These are phyloP conservation scores for Pseudobourletiella spinata DNA, from an alignment of 1,140 invertebrate genomes.

Conservation along the genomic window DNA sequence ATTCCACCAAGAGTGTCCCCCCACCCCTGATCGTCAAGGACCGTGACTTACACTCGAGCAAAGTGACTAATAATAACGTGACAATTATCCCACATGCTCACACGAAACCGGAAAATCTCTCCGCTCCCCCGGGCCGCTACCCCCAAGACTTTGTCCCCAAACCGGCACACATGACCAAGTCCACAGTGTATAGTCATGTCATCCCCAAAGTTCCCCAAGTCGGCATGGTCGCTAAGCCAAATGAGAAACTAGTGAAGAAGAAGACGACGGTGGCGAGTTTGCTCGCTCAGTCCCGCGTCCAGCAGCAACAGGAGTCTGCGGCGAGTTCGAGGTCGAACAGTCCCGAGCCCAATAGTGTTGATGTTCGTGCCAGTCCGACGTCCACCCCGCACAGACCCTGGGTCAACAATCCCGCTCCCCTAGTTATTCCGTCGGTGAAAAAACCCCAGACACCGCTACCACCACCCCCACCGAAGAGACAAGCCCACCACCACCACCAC, in stretches of 20 bases:
- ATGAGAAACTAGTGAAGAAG: constrained; percentile 44
- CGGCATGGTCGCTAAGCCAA: constrained; percentile 12
- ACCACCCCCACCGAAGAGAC: background rate
- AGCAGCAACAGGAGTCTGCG: background rate
- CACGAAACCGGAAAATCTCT: constrained; percentile 23
- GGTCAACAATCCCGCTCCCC: constrained; percentile 15
- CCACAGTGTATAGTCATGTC: constrained; percentile 30
- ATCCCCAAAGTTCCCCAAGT: constrained; percentile 26
- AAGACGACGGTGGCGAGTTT: constrained; percentile 83
- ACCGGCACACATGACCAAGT: constrained; percentile 31
- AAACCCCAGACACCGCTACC: background rate
- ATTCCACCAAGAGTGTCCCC: constrained; percentile 8
- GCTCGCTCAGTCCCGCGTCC: constrained; percentile 60
- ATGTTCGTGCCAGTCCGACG: constrained; percentile 1
- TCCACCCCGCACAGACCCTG: constrained; percentile 31
- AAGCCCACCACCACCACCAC: constrained; percentile 11
- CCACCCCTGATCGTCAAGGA: background rate
- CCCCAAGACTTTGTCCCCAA: constrained; percentile 22
- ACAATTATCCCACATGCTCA: constrained; percentile 27
- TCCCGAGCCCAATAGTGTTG: background rate
- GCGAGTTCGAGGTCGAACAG: background rate
- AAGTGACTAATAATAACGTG: constrained; percentile 1
- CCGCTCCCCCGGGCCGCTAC: constrained; percentile 22
- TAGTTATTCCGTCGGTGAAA: constrained; percentile 15
- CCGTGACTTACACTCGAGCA: background rate